These are phyloP conservation scores for Radopholus similis DNA, from an alignment of 1,140 invertebrate species.

Conservation along the genomic window DNA sequence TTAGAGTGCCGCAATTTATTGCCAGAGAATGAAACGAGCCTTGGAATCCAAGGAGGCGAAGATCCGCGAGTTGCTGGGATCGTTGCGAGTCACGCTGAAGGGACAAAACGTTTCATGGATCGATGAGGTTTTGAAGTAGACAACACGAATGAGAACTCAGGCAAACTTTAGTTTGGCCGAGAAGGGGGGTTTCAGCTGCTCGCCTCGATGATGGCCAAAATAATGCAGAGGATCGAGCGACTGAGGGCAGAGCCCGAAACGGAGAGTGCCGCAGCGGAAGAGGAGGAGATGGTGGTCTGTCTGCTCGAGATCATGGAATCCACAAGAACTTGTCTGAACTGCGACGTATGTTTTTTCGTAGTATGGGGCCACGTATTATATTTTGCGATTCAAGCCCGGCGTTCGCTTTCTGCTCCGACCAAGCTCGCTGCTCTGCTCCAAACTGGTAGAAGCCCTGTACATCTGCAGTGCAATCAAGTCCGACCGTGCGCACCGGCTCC, in stretches of 20 bases:
- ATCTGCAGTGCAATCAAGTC: conserved; percentile 5
- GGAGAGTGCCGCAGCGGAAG: conserved; percentile 6
- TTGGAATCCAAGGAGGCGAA: conserved; percentile 22
- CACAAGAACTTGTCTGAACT: conserved; percentile 19
- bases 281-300: conserved; percentile 17
- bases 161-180: conserved; percentile 21
- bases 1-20: conserved; percentile 13
- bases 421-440: conserved; percentile 17
- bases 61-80: conserved; percentile 17
- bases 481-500: background rate
- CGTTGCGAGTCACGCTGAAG: conserved; percentile 16
- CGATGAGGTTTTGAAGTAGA: conserved; percentile 8
- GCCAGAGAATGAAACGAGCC: conserved; percentile 19
- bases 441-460: conserved; percentile 27
- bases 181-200: conserved; percentile 34
- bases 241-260: background rate
- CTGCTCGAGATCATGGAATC: conserved; percentile 26
- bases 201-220: conserved; percentile 17
- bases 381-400: conserved; percentile 18
- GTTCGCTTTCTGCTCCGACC: conserved; percentile 22
- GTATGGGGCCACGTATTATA: background rate
- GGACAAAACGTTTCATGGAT: conserved; percentile 20
- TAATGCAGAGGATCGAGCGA: conserved; percentile 13
- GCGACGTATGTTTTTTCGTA: conserved; percentile 3
- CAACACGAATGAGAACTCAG: background rate